phyloP scores from a whole-genome alignment of 2,888 invertebrate genomes.

The Cryptocephalus primarius region DNA sequence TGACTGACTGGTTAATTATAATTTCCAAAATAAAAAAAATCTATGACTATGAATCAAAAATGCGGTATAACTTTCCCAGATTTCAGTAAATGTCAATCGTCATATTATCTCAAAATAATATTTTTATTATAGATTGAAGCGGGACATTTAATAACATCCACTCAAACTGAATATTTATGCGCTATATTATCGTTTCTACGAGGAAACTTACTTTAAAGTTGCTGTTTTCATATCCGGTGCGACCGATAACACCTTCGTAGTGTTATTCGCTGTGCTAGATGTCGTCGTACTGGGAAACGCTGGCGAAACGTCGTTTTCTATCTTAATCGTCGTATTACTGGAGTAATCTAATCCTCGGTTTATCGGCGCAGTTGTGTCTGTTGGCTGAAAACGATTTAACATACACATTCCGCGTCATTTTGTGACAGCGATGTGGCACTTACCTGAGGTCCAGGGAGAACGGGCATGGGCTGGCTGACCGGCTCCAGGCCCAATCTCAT shows the following conservation, averaged over 20 bases:
- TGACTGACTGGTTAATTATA: too few relatives aligned
- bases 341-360: slow-evolving; percentile 33
- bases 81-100: too few relatives aligned
- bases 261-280: slow-evolving; percentile 40
- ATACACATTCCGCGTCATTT: too few relatives aligned
- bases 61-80: too few relatives aligned
- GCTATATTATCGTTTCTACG: too few relatives aligned
- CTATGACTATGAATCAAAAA: too few relatives aligned
- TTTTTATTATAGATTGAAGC: too few relatives aligned
- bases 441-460: slow-evolving; percentile 54
- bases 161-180: too few relatives aligned
- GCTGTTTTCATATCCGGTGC: slow-evolving; percentile 24
- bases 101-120: too few relatives aligned
- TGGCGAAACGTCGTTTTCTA: slow-evolving; percentile 31
- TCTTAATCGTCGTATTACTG: slow-evolving; percentile 29
- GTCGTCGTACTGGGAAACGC: slow-evolving; percentile 36
- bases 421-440: slow-evolving; percentile 26
- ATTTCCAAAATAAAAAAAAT: too few relatives aligned
- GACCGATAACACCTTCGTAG: slow-evolving; percentile 39
- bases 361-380: slow-evolving; percentile 50
- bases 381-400: slow-evolving; percentile 35
- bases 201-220: slow-evolving; percentile 23
- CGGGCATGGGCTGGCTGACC: slow-evolving; percentile 80
- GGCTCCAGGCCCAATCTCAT: slow-evolving; percentile 95
- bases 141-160: too few relatives aligned